phyloP scores from a whole-genome alignment of 2,888 invertebrate genomes.

The Drosophila ezoana region DNA sequence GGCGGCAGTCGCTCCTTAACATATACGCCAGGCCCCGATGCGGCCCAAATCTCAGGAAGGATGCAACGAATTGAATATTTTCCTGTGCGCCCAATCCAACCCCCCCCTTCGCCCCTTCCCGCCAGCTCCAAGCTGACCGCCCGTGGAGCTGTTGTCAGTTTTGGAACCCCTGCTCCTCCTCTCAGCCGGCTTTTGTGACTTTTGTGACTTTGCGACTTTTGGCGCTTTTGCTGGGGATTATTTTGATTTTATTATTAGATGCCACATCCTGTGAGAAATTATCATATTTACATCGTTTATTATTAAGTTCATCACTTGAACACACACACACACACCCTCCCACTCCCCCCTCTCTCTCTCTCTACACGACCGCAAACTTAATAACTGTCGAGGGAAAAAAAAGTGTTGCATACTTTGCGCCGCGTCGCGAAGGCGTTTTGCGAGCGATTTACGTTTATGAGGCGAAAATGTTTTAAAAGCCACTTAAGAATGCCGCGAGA shows the following conservation, averaged over 20 bases:
- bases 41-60: conserved; percentile 77
- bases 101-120: background rate
- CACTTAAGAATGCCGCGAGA: conserved; percentile 7
- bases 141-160: conserved; percentile 73
- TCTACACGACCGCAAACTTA: conserved; percentile 36
- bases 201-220: conserved; percentile 63
- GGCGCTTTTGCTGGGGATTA: conserved; percentile 78
- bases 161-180: conserved; percentile 3
- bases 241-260: conserved; percentile 85
- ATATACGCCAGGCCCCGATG: conserved; percentile 51
- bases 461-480: conserved; percentile 44
- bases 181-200: conserved; percentile 48
- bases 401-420: conserved; percentile 74
- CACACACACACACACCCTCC: background rate
- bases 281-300: conserved; percentile 86
- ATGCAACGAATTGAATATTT: conserved; percentile 83
- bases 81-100: conserved; percentile 54
- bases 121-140: conserved; percentile 45
- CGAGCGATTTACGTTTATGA: conserved; percentile 66
- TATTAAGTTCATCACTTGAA: conserved; percentile 85
- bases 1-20: conserved; percentile 54
- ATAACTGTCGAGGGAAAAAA: conserved; percentile 56
- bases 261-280: conserved; percentile 85
- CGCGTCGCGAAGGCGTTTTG: conserved; percentile 31
- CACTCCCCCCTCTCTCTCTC: background rate